These are phyloP conservation scores for Enteromius argenteus DNA, from an alignment of 2,797 vertebrate species.

Conservation along the genomic window DNA sequence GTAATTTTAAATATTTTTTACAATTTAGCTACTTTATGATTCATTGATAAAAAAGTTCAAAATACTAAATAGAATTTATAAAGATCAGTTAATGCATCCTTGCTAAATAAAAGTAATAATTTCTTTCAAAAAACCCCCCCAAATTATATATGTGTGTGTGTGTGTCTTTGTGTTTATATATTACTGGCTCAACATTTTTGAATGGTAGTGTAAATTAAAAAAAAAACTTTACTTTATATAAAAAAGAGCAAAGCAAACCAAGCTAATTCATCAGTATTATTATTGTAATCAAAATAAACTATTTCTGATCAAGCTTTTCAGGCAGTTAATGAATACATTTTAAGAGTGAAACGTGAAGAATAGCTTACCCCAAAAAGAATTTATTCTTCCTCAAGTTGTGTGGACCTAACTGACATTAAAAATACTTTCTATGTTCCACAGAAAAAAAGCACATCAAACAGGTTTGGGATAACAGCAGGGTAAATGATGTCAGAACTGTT, in stretches of 20 bases:
- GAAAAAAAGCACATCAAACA: background rate
- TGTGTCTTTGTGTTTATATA: too few relatives aligned
- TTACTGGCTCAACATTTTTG: too few relatives aligned
- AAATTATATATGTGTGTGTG: too few relatives aligned
- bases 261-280: background rate
- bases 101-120: background rate
- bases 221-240: background rate
- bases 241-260: background rate
- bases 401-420: background rate
- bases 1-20: background rate
- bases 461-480: background rate
- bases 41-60: background rate
- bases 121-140: too few relatives aligned
- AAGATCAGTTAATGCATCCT: background rate
- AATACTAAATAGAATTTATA: background rate
- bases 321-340: background rate
- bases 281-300: background rate
- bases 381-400: background rate
- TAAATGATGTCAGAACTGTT: background rate
- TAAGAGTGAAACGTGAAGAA: background rate
- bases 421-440: background rate
- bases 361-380: background rate
- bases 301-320: background rate
- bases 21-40: background rate
- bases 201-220: too few relatives aligned